These are phyloP conservation scores for Octodon degus DNA, from an alignment of 2,113 vertebrate species.

Conservation along the genomic window DNA sequence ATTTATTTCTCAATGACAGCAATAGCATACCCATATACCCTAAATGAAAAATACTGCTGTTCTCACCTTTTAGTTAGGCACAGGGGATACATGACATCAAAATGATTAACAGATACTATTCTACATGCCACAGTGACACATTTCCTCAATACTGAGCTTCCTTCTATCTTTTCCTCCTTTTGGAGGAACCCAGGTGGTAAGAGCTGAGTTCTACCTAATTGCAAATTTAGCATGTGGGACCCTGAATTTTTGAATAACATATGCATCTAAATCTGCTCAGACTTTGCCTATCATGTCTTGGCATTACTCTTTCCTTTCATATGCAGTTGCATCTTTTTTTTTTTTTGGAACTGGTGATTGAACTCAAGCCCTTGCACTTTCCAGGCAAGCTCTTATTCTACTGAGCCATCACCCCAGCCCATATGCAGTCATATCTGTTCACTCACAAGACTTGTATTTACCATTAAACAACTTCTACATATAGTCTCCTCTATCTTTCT, in stretches of 20 bases:
- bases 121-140: not conserved
- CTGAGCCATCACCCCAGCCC: too few relatives aligned
- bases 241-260: not conserved
- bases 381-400: too few relatives aligned
- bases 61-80: not conserved
- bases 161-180: not conserved
- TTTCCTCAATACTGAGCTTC: not conserved
- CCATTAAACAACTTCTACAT: not conserved
- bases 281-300: not conserved
- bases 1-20: constrained; percentile 42
- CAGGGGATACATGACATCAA: not conserved
- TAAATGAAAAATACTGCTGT: not conserved
- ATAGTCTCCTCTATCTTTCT: not conserved
- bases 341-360: too few relatives aligned
- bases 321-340: too few relatives aligned
- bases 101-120: not conserved
- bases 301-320: not conserved
- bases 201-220: not conserved
- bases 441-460: not conserved
- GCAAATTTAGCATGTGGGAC: not conserved
- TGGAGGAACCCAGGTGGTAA: not conserved
- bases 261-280: not conserved
- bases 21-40: not conserved
- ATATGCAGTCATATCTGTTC: not conserved
- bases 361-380: too few relatives aligned